Conservation (phyloP, 2,888 invertebrate genomes). For the Geophilus truncorum region DNA sequence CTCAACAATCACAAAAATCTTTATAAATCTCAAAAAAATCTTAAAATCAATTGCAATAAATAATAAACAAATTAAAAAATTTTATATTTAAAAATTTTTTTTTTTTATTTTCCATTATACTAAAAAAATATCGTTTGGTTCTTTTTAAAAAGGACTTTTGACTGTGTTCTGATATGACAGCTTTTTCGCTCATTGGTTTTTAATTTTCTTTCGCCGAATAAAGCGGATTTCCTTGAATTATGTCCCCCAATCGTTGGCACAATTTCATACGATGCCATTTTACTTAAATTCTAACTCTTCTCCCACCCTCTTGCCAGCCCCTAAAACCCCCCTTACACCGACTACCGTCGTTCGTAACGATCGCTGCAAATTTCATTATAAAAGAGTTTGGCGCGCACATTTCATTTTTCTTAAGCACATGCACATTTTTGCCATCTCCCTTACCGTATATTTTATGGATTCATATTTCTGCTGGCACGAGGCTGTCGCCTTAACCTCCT, state of each 20-base stretch:
- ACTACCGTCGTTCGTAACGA: not conserved
- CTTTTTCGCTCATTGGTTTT: slow-evolving; percentile 17
- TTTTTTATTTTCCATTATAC: no score
- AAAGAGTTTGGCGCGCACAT: slow-evolving; percentile 1
- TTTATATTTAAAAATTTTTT: no score
- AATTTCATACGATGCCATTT: slow-evolving; percentile 8
- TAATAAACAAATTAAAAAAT: no score
- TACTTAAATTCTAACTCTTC: not conserved
- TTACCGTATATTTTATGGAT: slow-evolving; percentile 13
- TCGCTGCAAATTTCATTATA: not conserved
- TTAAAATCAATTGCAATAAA: no score
- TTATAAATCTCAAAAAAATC: not conserved
- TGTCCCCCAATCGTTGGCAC: slow-evolving; percentile 10
- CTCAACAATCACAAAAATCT: no score
- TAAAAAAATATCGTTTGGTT: no score
- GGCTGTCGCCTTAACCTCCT: slow-evolving; percentile 4
- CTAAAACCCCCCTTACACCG: not conserved
- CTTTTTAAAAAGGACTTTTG: not conserved
- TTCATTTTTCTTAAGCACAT: slow-evolving; percentile 18
- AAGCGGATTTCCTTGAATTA: slow-evolving; percentile 11
- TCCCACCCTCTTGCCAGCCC: not conserved
- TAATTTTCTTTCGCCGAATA: slow-evolving; percentile 2
- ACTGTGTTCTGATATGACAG: slow-evolving; percentile 11
- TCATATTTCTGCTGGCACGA: slow-evolving; percentile 15
- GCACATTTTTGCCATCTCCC: slow-evolving; percentile 1